Evolutionary conservation across 2,113 vertebrate species (phyloP).

Genomic region (Phaethon lepturus): DNA sequence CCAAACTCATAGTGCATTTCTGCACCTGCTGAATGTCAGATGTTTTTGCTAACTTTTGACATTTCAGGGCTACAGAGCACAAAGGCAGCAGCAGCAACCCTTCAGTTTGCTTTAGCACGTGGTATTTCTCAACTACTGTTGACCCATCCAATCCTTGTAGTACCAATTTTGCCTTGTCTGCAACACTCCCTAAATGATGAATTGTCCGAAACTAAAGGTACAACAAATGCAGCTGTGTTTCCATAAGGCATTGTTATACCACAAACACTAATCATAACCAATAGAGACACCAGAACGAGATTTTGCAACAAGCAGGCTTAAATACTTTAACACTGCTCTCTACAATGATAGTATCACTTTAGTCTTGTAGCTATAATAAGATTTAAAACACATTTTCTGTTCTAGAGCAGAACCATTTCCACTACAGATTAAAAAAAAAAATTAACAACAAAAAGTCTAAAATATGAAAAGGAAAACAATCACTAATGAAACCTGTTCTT

Average conservation of each 20-base stretch:
- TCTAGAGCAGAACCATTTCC: background rate
- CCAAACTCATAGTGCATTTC: background rate
- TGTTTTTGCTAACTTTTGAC: background rate
- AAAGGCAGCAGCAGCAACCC: background rate
- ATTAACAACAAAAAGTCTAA: background rate
- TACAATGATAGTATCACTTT: background rate
- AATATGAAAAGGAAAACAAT: background rate
- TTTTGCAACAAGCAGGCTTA: background rate
- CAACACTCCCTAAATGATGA: background rate
- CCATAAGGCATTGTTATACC: background rate
- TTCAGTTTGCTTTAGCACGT: background rate
- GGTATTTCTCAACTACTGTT: background rate
- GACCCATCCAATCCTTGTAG: background rate
- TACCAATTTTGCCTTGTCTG: background rate
- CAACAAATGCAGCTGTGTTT: background rate
- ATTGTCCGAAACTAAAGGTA: background rate
- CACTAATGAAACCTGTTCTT: background rate
- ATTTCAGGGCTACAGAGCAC: background rate
- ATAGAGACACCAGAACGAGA: background rate
- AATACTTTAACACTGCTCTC: background rate
- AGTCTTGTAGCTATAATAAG: background rate
- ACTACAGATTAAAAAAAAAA: background rate
- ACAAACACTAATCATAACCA: background rate
- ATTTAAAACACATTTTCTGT: background rate
- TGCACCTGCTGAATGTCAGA: background rate